Conservation (phyloP, 1,140 invertebrate species). For the Achatina immaculata region DNA sequence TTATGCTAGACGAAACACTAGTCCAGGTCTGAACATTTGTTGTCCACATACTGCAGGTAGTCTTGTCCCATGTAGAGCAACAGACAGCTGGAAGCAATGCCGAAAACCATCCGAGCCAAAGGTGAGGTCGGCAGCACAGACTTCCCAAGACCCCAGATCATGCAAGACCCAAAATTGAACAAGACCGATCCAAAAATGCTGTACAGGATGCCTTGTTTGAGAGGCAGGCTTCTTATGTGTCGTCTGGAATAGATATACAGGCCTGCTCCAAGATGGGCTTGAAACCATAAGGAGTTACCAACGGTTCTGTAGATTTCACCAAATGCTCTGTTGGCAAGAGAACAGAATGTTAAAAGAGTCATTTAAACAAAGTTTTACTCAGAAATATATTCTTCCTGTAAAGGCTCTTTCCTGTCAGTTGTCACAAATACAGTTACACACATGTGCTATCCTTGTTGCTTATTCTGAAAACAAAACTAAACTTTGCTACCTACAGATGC, state of each 20-base stretch:
- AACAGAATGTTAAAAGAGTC: background rate
- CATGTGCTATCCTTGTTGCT: no score
- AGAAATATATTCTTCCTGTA: no score
- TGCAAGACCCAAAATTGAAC: slow-evolving; percentile 60
- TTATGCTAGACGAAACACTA: background rate
- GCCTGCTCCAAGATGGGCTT: slow-evolving; percentile 59
- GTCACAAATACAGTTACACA: no score
- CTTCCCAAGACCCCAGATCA: slow-evolving; percentile 53
- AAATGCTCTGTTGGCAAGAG: slow-evolving; percentile 52
- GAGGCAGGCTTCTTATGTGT: slow-evolving; percentile 46
- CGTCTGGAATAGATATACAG: slow-evolving; percentile 56
- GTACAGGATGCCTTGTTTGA: slow-evolving; percentile 46
- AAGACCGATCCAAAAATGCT: slow-evolving; percentile 54
- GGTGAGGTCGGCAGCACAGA: slow-evolving; percentile 68
- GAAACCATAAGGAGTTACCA: slow-evolving; percentile 60
- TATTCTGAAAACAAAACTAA: no score
- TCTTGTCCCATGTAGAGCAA: slow-evolving; percentile 49
- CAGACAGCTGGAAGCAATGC: slow-evolving; percentile 39
- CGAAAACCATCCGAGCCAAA: slow-evolving; percentile 63
- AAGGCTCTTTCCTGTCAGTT: no score
- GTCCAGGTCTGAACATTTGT: slow-evolving; percentile 23
- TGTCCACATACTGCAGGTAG: slow-evolving; percentile 43
- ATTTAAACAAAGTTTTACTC: background rate
- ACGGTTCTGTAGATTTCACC: slow-evolving; percentile 41
- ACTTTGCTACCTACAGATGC: no score